Percentiles rank a stretch among this genome's conserved stretches.
Conservation (phyloP, 2,797 vertebrate species). For the Taenioides sp. region DNA sequence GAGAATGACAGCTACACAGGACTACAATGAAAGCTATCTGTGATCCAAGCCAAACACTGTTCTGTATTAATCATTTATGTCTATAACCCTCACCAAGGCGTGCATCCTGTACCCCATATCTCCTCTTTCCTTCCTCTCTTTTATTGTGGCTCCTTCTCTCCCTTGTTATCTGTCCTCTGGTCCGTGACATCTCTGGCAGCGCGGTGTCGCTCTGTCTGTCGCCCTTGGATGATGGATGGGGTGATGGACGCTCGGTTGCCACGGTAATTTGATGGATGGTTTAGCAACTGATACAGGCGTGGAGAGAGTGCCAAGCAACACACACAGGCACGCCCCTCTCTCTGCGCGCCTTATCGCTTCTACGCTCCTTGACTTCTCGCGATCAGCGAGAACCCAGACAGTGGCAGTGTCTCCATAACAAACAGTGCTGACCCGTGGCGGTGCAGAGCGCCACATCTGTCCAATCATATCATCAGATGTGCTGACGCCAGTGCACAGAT, state of each 20-base stretch:
- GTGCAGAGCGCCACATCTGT: constrained; percentile 20
- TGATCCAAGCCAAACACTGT: constrained; percentile 10
- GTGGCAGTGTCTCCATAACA: constrained; percentile 23
- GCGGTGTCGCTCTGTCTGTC: constrained; percentile 53
- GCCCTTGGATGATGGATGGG: constrained; percentile 72
- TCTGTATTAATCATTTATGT: constrained; percentile 9
- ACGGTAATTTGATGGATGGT: constrained; percentile 73
- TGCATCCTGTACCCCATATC: neutral
- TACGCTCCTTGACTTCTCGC: constrained; percentile 55
- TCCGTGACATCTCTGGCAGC: constrained; percentile 53
- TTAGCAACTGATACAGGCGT: constrained; percentile 59
- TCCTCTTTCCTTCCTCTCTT: constrained; percentile 1
- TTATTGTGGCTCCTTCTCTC: neutral
- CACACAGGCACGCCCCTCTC: constrained; percentile 28
- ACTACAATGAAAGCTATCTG: constrained; percentile 1
- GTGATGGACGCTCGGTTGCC: constrained; percentile 63
- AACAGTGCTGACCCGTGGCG: constrained; percentile 39
- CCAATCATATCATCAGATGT: constrained; percentile 39
- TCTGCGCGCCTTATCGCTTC: constrained; percentile 17
- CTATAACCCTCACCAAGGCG: constrained; percentile 1
- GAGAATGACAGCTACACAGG: constrained; percentile 15
- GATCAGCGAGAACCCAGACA: constrained; percentile 47
- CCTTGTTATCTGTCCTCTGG: constrained; percentile 60
- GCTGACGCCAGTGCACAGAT: constrained; percentile 28
- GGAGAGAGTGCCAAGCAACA: constrained; percentile 4